Evolutionary conservation across 2,797 vertebrate species (phyloP), one percentile per base, ranked within the genome.

Genomic region (Buphagus erythrorhynchus): DNA sequence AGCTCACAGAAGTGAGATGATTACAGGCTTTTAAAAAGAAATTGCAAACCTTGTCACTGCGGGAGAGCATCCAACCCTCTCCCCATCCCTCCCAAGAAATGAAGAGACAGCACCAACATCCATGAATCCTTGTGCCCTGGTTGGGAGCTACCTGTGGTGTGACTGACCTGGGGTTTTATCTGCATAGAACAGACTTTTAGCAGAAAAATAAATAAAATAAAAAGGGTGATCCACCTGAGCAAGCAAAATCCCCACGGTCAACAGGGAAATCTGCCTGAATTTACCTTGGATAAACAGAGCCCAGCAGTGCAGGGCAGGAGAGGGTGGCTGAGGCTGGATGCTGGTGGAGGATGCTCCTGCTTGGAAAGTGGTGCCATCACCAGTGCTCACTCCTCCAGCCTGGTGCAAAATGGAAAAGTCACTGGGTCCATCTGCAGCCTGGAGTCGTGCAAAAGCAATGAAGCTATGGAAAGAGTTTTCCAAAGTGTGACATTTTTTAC

Each of bases 21-120:
- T 91, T 88, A 95, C 68, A 94, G 52, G 68, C 65, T 91, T 90
- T 93, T 73, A 77, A 77, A 78, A 88, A 81, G 29, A 75, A 90
- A 88, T 74, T 51, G 59, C 42, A 61, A 84, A 43, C 33, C 65
- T 42, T 81, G 67, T 72, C 76, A 20, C 81, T n/a, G 61, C 5
- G 0, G 69, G 62, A 90, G 72, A 51, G 45, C 62, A 61, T 55
- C 87, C 73, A 48, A 2, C 28, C 40, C 48, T 87, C 51, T 89
- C 35, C 31, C 61, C 42, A 35, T 45, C 54, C 51, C 31, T 89
- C 33, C 33, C 29, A 43, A 49, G 63, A 42, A 76, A 75, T 46
- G 45, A 24, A 69, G 42, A 62, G 66, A 28, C 21, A 51, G 35
- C 52, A 75, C 29, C 35, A 33, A 58, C 22, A 66, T 74, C 45